Evolutionary conservation across 23 tunicate species (phyloP), one percentile per base, ranked within the genome.

Genomic region (Halocynthia aurantium): DNA sequence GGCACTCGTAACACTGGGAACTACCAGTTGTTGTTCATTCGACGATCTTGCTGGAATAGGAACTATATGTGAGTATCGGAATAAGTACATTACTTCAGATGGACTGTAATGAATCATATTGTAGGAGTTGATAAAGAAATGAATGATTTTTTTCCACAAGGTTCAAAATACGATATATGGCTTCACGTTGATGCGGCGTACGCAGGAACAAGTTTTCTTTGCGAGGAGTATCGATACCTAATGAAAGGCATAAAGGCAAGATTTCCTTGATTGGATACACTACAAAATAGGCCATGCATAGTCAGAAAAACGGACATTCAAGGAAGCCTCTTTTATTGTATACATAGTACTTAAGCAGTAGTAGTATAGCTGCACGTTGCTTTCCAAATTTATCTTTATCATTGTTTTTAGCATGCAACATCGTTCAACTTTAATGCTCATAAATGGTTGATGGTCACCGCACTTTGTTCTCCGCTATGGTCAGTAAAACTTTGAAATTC

Each of bases 141-240:
- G 44, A 31, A 31, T 31, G 44, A 0, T 31, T 1, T 31, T 31
- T 31, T 31, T 31, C 44, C 44, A 31, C 4, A 4, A 31, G 44
- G 44, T 31, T 31, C 44, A 31, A 31, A 31, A 31, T 31, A 31
- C 44, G 73, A 78, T 15, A 49, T 87, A 8, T 87, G 94, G 94
- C 76, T 87, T 17, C 94, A 87, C 57, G 87, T 87, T 8, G 94
- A 87, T 62, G 94, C 84, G 7, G 94, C 94, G 9, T 87, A 82
- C 56, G 84, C 87, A 6, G 94, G 94, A 7, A 53, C 53, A 31
- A 84, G 87, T 57, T 70, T 87, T 60, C 51, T 87, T 55, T 87
- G 94, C 73, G 87, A 87, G 0, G 94, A 87, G 66, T 87, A 71
- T 53, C 83, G 87, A n/a, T 62, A 83, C 62, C 40, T 71, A 10